phyloP scores from a whole-genome alignment of 1,140 invertebrate genomes.

The Drosophila lowei region DNA sequence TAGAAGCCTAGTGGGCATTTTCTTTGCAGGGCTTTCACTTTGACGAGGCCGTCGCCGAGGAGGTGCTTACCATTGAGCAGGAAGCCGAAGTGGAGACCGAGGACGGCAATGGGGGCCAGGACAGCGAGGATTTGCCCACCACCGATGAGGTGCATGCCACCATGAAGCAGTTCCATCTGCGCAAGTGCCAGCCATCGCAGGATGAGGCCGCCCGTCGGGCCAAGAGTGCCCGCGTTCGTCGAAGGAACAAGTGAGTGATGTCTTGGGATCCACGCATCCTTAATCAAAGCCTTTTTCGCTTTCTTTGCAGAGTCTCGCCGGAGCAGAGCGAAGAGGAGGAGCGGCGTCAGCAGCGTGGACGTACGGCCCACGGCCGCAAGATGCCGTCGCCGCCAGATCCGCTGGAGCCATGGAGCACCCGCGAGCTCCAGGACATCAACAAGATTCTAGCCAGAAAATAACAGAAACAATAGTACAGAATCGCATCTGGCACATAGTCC shows the following conservation, averaged over 20 bases:
- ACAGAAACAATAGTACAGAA: not conserved
- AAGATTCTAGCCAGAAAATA: constrained; percentile 85
- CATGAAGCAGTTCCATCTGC: constrained; percentile 80
- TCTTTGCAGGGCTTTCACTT: constrained; percentile 57
- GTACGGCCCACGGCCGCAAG: constrained; percentile 72
- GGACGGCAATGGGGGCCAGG: constrained; percentile 60
- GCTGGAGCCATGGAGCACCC: constrained; percentile 89
- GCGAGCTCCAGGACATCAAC: constrained; percentile 88
- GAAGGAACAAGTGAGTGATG: constrained; percentile 67
- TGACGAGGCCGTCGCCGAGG: constrained; percentile 68
- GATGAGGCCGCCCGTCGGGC: constrained; percentile 74
- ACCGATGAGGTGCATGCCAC: constrained; percentile 78
- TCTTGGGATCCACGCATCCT: too few relatives aligned
- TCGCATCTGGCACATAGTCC: constrained; percentile 46
- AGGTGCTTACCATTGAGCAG: constrained; percentile 75
- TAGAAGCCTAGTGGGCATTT: too few relatives aligned
- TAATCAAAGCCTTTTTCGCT: not conserved
- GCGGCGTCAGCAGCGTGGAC: constrained; percentile 26
- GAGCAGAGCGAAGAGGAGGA: constrained; percentile 56
- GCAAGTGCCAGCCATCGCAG: constrained; percentile 72
- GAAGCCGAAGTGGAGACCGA: constrained; percentile 79
- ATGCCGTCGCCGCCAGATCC: constrained; percentile 85
- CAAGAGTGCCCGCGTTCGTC: constrained; percentile 72
- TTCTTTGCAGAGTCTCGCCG: constrained; percentile 53
- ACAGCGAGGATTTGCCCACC: constrained; percentile 76